phyloP scores from a whole-genome alignment of 2,888 invertebrate genomes.

The Aporophyla nigra region DNA sequence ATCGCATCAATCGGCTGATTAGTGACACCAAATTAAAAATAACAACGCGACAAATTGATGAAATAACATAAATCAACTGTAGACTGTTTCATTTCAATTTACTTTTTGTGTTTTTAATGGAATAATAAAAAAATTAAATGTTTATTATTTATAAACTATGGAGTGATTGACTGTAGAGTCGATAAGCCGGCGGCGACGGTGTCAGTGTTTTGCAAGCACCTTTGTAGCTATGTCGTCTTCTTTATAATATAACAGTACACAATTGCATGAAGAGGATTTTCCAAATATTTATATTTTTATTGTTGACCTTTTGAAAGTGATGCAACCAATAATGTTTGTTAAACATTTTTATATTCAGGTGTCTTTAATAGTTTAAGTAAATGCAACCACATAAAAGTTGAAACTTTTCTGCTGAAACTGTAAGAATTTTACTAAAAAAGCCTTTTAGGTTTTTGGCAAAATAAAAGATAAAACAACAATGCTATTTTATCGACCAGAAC shows the following conservation, averaged over 20 bases:
- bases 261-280: neutral
- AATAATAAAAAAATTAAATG: neutral
- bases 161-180: neutral
- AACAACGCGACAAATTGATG: constrained; percentile 26
- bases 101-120: neutral
- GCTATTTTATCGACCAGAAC: neutral
- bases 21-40: constrained; percentile 24
- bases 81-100: neutral
- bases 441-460: too few relatives aligned
- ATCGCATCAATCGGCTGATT: constrained; percentile 17
- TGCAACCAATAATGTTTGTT: neutral
- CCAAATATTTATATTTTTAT: neutral
- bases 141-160: neutral
- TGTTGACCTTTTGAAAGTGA: neutral
- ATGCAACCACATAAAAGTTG: too few relatives aligned
- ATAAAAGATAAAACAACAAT: neutral
- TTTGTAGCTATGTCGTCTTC: neutral
- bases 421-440: too few relatives aligned
- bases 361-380: too few relatives aligned
- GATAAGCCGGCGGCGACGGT: constrained; percentile 31
- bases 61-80: constrained; percentile 29
- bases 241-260: neutral
- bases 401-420: neutral
- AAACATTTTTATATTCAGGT: neutral
- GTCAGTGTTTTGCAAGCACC: neutral